Percentiles rank a stretch among this genome's conserved stretches.
phyloP scores from a whole-genome alignment of 2,797 vertebrate genomes.

The Syngnathus rostellatus region DNA sequence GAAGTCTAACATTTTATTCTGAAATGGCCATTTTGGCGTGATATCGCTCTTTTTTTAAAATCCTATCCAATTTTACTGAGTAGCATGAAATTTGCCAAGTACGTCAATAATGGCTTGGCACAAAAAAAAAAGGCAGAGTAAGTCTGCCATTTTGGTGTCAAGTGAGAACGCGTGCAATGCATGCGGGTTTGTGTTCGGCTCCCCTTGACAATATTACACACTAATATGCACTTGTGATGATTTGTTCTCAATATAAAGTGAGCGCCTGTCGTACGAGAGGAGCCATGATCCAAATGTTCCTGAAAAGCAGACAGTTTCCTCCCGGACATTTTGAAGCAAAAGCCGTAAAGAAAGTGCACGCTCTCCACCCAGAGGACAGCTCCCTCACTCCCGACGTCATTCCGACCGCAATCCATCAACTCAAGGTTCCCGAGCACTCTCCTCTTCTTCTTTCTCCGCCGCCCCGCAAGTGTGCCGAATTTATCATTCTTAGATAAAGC shows the following conservation, averaged over 20 bases:
- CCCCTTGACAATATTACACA: neutral
- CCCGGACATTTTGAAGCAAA: slow-evolving; percentile 55
- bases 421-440: slow-evolving; percentile 65
- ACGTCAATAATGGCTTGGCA: too few species aligned
- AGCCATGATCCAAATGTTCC: neutral
- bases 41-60: too few species aligned
- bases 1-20: too few species aligned
- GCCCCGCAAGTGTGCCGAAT: slow-evolving; percentile 50
- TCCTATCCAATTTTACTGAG: too few species aligned
- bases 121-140: neutral
- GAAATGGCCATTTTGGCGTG: too few species aligned
- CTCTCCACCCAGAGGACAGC: slow-evolving; percentile 66
- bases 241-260: neutral
- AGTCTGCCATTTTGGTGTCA: neutral
- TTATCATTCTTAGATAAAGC: slow-evolving; percentile 69
- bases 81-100: too few species aligned
- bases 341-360: slow-evolving; percentile 61
- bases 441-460: slow-evolving; percentile 17
- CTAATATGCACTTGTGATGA: neutral
- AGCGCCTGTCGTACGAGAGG: neutral
- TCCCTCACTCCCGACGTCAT: slow-evolving; percentile 58
- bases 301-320: slow-evolving; percentile 22
- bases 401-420: slow-evolving; percentile 65
- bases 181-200: neutral
- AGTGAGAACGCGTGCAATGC: neutral